Evolutionary conservation across 2,113 vertebrate species (phyloP).

Genomic region (sheep (Ovis aries)): ARS-UI_Ramb_v3.0 NC_056059.1:96937001-96937500

Average conservation of each 20-base stretch:
- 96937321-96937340: background rate
- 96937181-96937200: background rate
- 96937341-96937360: background rate
- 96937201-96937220: background rate
- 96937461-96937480: slow-evolving; percentile 92
- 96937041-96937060: background rate
- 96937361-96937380: background rate
- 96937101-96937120: background rate
- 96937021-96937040: background rate
- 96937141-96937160: background rate
- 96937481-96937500: slow-evolving; percentile 92
- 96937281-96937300: background rate
- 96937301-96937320: background rate
- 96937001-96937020: background rate
- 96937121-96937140: background rate
- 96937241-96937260: background rate
- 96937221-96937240: background rate
- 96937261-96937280: background rate
- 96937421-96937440: background rate
- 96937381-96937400: background rate
- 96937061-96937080: background rate
- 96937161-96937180: background rate
- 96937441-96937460: background rate
- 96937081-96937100: background rate
- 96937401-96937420: background rate